Evolutionary conservation across 2,888 invertebrate genomes (phyloP).

Genomic region (Amphimallon solstitiale): DNA sequence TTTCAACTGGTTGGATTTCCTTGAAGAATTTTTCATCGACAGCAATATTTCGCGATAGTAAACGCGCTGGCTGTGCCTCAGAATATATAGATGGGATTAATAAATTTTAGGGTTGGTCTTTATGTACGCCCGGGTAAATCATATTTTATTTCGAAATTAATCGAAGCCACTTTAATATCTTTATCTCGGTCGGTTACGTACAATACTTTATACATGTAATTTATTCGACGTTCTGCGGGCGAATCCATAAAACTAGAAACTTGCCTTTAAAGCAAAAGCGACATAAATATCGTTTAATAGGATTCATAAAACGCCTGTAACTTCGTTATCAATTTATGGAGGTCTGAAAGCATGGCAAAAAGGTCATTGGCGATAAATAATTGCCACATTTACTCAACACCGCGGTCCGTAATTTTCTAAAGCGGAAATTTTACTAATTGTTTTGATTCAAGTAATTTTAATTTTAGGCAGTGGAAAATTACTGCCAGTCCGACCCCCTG

Average conservation of each 20-base stretch:
- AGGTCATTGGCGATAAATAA: slow-evolving; percentile 33
- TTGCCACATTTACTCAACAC: slow-evolving; percentile 33
- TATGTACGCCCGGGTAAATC: too few species aligned
- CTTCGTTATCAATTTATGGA: slow-evolving; percentile 34
- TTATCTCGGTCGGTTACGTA: too few species aligned
- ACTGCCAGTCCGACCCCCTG: too few species aligned
- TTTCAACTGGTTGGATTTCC: too few species aligned
- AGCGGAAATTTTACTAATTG: slow-evolving; percentile 35
- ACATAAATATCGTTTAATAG: slow-evolving; percentile 34
- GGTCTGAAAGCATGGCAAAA: slow-evolving; percentile 14
- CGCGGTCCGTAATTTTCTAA: slow-evolving; percentile 17
- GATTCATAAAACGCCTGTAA: slow-evolving; percentile 30
- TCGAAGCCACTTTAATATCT: too few species aligned
- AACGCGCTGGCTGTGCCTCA: too few species aligned
- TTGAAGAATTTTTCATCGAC: too few species aligned
- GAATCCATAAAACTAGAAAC: slow-evolving; percentile 28
- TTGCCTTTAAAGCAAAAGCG: slow-evolving; percentile 28
- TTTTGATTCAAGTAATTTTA: slow-evolving; percentile 28
- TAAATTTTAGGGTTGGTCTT: too few species aligned
- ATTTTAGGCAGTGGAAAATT: slow-evolving; percentile 2
- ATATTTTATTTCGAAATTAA: too few species aligned
- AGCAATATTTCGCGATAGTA: too few species aligned
- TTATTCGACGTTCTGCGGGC: background rate
- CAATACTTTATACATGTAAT: too few species aligned
- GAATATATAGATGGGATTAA: too few species aligned